These are phyloP conservation scores for Prunella strophiata DNA, from an alignment of 2,797 vertebrate species.

Conservation along the genomic window DNA sequence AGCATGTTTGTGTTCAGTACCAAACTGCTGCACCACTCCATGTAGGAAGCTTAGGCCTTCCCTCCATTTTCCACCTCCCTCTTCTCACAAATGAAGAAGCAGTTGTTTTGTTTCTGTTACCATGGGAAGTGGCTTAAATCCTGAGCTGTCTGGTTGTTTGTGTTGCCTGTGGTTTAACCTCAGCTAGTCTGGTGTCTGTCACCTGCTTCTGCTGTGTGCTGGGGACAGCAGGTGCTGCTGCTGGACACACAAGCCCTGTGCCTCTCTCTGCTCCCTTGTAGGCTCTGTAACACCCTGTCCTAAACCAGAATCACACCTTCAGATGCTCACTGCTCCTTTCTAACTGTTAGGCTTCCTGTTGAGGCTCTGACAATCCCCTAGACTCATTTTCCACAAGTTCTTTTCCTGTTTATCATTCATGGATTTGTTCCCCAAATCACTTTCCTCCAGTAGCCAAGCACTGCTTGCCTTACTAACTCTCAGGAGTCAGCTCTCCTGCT, in stretches of 20 bases:
- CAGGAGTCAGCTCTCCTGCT: not conserved
- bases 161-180: not conserved
- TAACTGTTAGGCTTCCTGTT: not conserved
- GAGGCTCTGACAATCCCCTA: not conserved
- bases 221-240: not conserved
- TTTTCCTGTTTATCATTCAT: not conserved
- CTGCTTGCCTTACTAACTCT: not conserved
- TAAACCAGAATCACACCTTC: not conserved
- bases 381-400: not conserved
- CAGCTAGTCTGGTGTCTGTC: not conserved
- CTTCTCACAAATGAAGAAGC: not conserved
- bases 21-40: not conserved
- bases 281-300: not conserved
- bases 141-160: not conserved
- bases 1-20: not conserved
- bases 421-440: not conserved
- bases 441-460: not conserved
- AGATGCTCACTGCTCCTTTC: not conserved
- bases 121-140: not conserved
- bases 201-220: not conserved
- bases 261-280: not conserved
- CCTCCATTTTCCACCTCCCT: not conserved
- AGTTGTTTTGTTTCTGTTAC: slow-evolving; percentile 7
- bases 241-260: not conserved
- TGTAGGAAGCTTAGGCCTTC: not conserved